phyloP scores from a whole-genome alignment of 92 coral and sea anemone genomes.

The Metridium senile region DNA sequence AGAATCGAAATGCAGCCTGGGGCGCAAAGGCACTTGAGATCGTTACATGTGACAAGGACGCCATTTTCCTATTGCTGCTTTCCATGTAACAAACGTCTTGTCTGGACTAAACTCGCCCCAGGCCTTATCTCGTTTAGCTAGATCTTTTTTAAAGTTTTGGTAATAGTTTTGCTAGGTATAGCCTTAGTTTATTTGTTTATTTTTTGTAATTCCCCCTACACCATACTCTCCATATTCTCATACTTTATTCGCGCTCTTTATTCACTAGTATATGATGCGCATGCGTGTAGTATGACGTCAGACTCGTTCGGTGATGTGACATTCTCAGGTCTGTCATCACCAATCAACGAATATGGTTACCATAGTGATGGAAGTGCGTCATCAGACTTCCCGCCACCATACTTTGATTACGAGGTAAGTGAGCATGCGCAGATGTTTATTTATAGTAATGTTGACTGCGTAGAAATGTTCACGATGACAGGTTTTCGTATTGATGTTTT shows the following conservation, averaged over 20 bases:
- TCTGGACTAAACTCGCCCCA: too few relatives aligned
- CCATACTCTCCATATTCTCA: conserved; percentile 19
- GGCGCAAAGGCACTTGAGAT: too few relatives aligned
- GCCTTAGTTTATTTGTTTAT: too few relatives aligned
- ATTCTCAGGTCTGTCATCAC: conserved; percentile 29
- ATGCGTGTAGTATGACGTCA: conserved; percentile 39
- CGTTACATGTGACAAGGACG: too few relatives aligned
- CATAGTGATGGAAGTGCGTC: conserved; percentile 32
- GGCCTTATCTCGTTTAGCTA: too few relatives aligned
- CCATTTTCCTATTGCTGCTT: too few relatives aligned
- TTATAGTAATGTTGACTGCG: not conserved
- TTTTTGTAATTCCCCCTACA: too few relatives aligned
- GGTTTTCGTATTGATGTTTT: not conserved
- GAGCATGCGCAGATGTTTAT: not conserved
- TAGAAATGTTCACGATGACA: not conserved
- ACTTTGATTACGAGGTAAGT: conserved; percentile 51
- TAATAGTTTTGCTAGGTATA: too few relatives aligned
- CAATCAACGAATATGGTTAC: conserved; percentile 17
- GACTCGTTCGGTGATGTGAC: conserved; percentile 30
- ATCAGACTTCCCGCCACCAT: conserved; percentile 5
- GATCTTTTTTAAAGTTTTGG: too few relatives aligned
- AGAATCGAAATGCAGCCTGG: too few relatives aligned
- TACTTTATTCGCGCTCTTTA: conserved; percentile 22
- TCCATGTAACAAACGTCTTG: too few relatives aligned
- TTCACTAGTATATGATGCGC: conserved; percentile 39